Conservation (phyloP, 37 sponge, comb jelly and placozoan genomes). For the Aplysina aerophoba region DNA sequence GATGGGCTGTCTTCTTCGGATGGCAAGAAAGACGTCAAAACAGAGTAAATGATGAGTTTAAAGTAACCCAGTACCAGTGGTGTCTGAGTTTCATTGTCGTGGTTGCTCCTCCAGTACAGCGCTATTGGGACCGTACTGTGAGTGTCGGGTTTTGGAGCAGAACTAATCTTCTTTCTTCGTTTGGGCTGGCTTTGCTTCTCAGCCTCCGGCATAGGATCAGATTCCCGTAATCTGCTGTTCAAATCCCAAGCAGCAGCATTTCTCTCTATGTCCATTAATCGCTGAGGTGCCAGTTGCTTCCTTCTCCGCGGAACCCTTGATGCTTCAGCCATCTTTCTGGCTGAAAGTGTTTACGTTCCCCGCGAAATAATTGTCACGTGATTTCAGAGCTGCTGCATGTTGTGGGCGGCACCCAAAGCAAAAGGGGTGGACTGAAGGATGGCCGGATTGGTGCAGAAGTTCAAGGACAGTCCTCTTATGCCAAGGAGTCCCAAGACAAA, state of each 20-base stretch:
- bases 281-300: not conserved
- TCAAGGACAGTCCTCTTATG: constrained; percentile 60
- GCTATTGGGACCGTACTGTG: not conserved
- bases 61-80: constrained; percentile 3
- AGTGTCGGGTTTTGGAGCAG: too few relatives aligned
- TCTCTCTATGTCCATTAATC: not conserved
- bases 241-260: not conserved
- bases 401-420: too few relatives aligned
- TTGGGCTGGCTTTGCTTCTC: not conserved
- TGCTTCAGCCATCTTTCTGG: too few relatives aligned
- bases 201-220: too few relatives aligned
- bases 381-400: too few relatives aligned
- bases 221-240: too few relatives aligned
- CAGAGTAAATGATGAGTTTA: not conserved
- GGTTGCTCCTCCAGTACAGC: not conserved
- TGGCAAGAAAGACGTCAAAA: constrained; percentile 5
- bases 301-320: not conserved
- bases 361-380: too few relatives aligned
- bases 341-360: too few relatives aligned
- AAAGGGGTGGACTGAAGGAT: not conserved
- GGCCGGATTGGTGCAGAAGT: constrained; percentile 39
- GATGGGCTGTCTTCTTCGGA: not conserved
- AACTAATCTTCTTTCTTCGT: not conserved
- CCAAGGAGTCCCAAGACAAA: not conserved
- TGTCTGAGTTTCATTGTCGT: too few relatives aligned